Conservation (phyloP, 2,113 vertebrate genomes). For the Copsychus sechellarum region DNA sequence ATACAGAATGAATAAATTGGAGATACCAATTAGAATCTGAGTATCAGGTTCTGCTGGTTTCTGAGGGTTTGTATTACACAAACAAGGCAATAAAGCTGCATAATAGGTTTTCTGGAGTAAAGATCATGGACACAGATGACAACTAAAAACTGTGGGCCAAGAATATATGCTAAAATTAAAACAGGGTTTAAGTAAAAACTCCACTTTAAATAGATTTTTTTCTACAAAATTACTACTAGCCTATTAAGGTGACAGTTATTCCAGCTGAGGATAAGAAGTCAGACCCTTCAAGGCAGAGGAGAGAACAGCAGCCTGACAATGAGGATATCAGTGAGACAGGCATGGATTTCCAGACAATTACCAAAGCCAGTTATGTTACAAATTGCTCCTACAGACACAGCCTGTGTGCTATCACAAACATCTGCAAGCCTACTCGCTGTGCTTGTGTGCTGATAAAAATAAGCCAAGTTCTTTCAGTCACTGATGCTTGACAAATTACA, state of each 20-base stretch:
- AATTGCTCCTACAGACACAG: background rate
- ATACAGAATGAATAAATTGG: background rate
- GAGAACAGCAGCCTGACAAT: background rate
- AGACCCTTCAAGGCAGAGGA: background rate
- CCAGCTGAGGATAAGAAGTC: background rate
- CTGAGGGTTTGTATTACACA: background rate
- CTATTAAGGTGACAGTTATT: background rate
- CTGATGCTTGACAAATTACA: background rate
- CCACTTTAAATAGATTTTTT: background rate
- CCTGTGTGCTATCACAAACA: background rate
- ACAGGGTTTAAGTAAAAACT: background rate
- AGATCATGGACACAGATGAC: background rate
- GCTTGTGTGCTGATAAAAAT: background rate
- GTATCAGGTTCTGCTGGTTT: background rate
- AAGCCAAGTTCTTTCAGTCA: background rate
- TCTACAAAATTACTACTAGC: background rate
- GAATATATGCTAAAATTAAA: background rate
- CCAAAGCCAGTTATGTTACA: background rate
- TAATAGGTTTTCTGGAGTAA: background rate
- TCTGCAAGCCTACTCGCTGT: background rate
- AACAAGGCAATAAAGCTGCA: background rate
- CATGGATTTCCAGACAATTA: constrained; percentile 29
- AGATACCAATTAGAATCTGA: background rate
- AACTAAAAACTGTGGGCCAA: background rate
- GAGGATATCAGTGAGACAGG: background rate